A percentile compares a stretch with the other conserved stretches of the same genome.
Evolutionary conservation across 2,113 vertebrate genomes (phyloP).

Genomic region (Lagopus leucura): DNA sequence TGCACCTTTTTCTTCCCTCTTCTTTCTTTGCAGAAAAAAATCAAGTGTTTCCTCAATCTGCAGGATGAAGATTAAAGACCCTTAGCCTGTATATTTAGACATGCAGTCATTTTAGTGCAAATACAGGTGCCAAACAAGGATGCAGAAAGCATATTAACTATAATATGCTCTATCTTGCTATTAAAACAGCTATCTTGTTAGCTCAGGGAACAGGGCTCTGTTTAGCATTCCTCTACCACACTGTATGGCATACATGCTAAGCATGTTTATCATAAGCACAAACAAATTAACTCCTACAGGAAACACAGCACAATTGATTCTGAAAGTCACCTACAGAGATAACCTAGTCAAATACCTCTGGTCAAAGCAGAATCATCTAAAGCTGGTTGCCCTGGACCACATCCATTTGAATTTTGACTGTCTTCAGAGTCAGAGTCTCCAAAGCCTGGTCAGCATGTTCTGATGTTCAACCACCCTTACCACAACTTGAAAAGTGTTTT

Average conservation of each 20-base stretch:
- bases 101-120: background rate
- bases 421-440: background rate
- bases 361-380: background rate
- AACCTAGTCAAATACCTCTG: background rate
- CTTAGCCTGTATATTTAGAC: background rate
- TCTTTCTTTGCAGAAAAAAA: background rate
- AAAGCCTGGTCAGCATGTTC: background rate
- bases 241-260: background rate
- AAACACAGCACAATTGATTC: background rate
- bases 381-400: background rate
- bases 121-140: fast-evolving
- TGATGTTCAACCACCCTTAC: background rate
- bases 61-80: background rate
- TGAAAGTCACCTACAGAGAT: background rate
- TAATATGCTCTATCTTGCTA: background rate
- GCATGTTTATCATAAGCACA: background rate
- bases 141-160: background rate
- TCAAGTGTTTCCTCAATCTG: background rate
- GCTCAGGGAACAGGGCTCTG: background rate
- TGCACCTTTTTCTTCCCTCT: background rate
- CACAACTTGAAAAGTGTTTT: background rate
- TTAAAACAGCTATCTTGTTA: background rate
- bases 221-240: background rate
- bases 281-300: background rate
- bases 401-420: background rate